A percentile compares a stretch with the other conserved stretches of the same genome.
Conservation (phyloP, 2,888 invertebrate species). For the Agriopis marginaria region DNA sequence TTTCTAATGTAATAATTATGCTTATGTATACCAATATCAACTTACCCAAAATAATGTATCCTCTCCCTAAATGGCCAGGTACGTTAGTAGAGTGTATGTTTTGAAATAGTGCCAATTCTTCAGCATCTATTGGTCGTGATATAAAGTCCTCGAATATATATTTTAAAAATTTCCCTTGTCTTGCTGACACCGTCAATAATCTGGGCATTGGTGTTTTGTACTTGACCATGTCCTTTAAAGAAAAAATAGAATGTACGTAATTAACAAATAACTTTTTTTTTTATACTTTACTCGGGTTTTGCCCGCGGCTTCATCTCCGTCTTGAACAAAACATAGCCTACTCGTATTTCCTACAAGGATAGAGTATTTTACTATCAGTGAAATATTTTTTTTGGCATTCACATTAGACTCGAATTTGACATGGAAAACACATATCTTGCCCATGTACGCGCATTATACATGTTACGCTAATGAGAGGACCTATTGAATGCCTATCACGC, state of each 20-base stretch:
- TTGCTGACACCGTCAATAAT: slow-evolving; percentile 65
- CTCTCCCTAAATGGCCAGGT: slow-evolving; percentile 71
- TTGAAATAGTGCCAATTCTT: slow-evolving; percentile 69
- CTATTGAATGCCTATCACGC: too few relatives aligned
- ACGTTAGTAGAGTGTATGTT: slow-evolving; percentile 65
- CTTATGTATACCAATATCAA: not conserved
- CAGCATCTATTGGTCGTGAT: slow-evolving; percentile 67
- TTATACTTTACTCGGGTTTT: too few relatives aligned
- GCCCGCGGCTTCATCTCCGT: too few relatives aligned
- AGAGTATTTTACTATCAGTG: too few relatives aligned
- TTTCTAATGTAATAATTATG: not conserved
- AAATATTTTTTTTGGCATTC: too few relatives aligned
- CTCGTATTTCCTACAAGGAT: too few relatives aligned
- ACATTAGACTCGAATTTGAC: too few relatives aligned
- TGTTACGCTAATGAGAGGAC: too few relatives aligned
- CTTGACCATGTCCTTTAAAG: slow-evolving; percentile 58
- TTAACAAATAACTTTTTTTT: too few relatives aligned
- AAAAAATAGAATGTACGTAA: slow-evolving; percentile 3
- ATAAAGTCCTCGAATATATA: slow-evolving; percentile 64
- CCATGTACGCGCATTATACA: too few relatives aligned
- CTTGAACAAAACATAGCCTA: too few relatives aligned
- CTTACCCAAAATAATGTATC: slow-evolving; percentile 67
- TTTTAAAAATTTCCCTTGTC: slow-evolving; percentile 61
- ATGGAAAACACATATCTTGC: too few relatives aligned
- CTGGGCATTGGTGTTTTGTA: slow-evolving; percentile 66